Evolutionary conservation across 1,140 invertebrate species (phyloP), one percentile per base, ranked within the genome.

Genomic region (Habropoda laboriosa): DNA sequence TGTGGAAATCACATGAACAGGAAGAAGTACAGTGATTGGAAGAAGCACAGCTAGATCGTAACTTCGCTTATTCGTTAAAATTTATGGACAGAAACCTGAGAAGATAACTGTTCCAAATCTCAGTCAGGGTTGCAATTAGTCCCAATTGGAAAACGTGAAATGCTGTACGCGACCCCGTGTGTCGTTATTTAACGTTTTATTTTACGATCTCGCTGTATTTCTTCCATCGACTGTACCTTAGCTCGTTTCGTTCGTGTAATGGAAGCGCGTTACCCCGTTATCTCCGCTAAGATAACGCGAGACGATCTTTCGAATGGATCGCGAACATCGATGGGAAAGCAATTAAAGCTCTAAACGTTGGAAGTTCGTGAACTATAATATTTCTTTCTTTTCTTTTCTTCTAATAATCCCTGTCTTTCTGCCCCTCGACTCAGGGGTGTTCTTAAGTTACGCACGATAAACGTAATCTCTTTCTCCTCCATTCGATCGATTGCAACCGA

Each of bases 311-410:
- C 60, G 40, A 74, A 68, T 70, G 57, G 53, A 84, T 83, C 68
- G 75, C 68, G 66, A 73, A 66, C 42, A 68, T 30, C 64, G 74
- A 58, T 45, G 53, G 66, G n/a, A n/a, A 24, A 51, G 60, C 70
- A 61, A 63, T 72, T 47, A 70, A 72, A 79, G 63, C 53, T 79
- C 55, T n/a, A 47, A 51, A 72, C 35, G 51, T 24, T 74, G 38
- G 24, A 72, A 83, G 60, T 30, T 83, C 64, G 49, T 66, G n/a
- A n/a, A 68, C 51, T 66, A 74, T 82, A 32, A 35, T 77, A 81
- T 53, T 53, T 51, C 35, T 32, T 24, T 35, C 1, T 45, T 45
- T 13, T 45, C 1, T 12, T 45, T 45, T 45, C 13, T 61, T 68
- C 45, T 57, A 38, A 72, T 40, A 80, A 80, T 71, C 49, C 68